Evolutionary conservation across 2,888 invertebrate genomes (phyloP).

Genomic region (Calameuta pallipes): DNA sequence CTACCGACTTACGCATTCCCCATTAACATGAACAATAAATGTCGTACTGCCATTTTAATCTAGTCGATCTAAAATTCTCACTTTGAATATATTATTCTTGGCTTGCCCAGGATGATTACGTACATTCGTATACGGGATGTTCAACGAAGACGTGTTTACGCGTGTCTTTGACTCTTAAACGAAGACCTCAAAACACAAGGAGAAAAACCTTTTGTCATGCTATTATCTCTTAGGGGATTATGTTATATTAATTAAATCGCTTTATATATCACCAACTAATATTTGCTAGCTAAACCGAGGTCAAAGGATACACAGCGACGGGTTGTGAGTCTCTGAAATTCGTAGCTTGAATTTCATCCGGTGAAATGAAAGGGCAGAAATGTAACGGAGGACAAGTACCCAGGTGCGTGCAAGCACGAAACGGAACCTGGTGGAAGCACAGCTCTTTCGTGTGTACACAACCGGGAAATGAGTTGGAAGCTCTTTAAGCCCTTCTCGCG

Average conservation of each 20-base stretch:
- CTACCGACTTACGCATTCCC: neutral
- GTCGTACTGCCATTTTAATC: neutral
- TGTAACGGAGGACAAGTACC: neutral
- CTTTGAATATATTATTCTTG: neutral
- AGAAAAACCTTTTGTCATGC: neutral
- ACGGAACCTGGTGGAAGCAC: constrained; percentile 18
- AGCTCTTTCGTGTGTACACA: constrained; percentile 16
- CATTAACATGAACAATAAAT: neutral
- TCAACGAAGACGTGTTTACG: neutral
- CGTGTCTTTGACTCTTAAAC: neutral
- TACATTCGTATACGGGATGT: neutral
- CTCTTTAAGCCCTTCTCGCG: constrained; percentile 14
- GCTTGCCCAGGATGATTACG: neutral
- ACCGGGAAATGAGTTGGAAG: constrained; percentile 23
- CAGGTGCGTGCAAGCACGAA: neutral
- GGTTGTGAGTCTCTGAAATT: neutral
- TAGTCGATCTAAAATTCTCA: neutral
- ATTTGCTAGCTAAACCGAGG: neutral
- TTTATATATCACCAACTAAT: neutral
- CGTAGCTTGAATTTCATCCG: neutral
- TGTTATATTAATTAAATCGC: neutral
- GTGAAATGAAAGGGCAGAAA: neutral
- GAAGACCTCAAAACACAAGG: neutral
- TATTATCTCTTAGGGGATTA: neutral
- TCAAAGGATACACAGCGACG: neutral